Evolutionary conservation across 1,140 invertebrate genomes (phyloP), one percentile per base, ranked within the genome.

Genomic region (Sycophaga agraensis): DNA sequence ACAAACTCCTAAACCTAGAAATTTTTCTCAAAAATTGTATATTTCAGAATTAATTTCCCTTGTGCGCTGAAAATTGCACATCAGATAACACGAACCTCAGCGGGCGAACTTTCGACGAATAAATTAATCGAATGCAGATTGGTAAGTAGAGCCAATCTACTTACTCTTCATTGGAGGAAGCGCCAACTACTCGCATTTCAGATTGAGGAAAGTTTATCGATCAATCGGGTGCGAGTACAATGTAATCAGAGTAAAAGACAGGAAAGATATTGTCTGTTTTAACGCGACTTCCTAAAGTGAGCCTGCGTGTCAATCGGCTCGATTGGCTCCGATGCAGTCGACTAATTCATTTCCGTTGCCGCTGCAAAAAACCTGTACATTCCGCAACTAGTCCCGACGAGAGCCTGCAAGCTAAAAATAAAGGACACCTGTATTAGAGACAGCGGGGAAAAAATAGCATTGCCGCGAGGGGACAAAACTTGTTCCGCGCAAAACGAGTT

Each of bases 261-360:
- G 53, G 53, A 54, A 51, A 56, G 54, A 63, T 57, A 55, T 57
- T 61, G 59, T 55, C 59, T 24, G 31, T 43, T 60, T 60, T 60
- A 60, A 53, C 40, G n/a, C n/a, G 42, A 60, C 50, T 60, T 53
- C n/a, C 4, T 28, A 24, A 45, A 28, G 35, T 37, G 46, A 54
- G 39, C 9, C n/a, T n/a, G n/a, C n/a, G n/a, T n/a, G n/a, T n/a
- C n/a, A n/a, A n/a, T n/a, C n/a, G n/a, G n/a, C n/a, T n/a, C n/a
- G n/a, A n/a, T n/a, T n/a, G n/a, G n/a, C n/a, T n/a, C n/a, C n/a
- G n/a, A n/a, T n/a, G n/a, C n/a, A n/a, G n/a, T n/a, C n/a, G n/a
- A n/a, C n/a, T n/a, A n/a, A n/a, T n/a, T n/a, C n/a, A n/a, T n/a
- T n/a, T n/a, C n/a, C n/a, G n/a, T n/a, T n/a, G n/a, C n/a, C n/a